Conservation (phyloP, 2,888 invertebrate species). For the Nasonovia ribisnigri region DNA sequence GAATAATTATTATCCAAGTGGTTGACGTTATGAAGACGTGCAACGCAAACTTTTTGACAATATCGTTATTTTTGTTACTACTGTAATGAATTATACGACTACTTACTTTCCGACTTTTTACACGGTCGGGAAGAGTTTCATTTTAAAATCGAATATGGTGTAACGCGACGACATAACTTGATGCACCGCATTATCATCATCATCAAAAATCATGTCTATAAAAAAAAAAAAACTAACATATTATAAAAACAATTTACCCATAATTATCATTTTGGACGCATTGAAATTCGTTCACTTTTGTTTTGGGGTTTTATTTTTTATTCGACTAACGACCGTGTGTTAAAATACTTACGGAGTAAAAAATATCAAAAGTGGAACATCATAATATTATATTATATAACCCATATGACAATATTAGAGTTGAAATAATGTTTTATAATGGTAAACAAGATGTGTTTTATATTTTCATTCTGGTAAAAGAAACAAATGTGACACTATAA, state of each 20-base stretch:
- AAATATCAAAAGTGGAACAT: not conserved
- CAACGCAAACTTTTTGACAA: not conserved
- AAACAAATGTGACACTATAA: not conserved
- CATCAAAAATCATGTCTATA: not conserved
- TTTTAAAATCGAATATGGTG: not conserved
- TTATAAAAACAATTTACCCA: not conserved
- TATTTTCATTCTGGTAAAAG: not conserved
- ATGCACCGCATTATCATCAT: not conserved
- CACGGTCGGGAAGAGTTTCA: not conserved
- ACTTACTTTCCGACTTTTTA: not conserved
- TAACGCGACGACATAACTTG: not conserved
- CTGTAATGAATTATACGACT: not conserved
- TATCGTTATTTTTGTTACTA: not conserved
- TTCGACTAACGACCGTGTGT: not conserved
- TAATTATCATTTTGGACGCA: not conserved
- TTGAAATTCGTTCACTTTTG: not conserved
- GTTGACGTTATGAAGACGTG: conserved; percentile 17
- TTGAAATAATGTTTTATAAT: not conserved
- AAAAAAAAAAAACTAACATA: not conserved
- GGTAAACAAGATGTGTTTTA: not conserved
- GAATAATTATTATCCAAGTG: conserved; percentile 6
- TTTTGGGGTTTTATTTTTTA: not conserved
- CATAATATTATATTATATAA: not conserved
- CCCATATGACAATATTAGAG: not conserved
- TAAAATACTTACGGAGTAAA: not conserved